phyloP scores from a whole-genome alignment of 2,888 invertebrate genomes.

The Limnephilus marmoratus region DNA sequence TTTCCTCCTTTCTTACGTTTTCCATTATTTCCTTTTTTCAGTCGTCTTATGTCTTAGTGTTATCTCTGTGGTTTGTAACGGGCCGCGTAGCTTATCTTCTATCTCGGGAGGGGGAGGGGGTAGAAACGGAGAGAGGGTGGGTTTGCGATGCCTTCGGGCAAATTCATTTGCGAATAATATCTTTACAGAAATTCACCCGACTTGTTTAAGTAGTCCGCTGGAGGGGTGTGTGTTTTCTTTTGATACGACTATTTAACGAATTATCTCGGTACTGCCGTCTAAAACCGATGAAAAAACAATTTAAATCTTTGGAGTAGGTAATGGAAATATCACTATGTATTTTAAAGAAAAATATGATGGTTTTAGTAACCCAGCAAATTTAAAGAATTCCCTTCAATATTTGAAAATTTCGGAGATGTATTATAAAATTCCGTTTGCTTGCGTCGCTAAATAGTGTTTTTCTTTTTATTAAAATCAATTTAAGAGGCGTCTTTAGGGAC shows the following conservation, averaged over 20 bases:
- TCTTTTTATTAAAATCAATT: too few species aligned
- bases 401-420: too few species aligned
- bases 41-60: not conserved
- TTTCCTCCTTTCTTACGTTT: not conserved
- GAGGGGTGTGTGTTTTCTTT: slow-evolving; percentile 59
- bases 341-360: not conserved
- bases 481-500: too few species aligned
- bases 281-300: not conserved
- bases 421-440: too few species aligned
- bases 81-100: slow-evolving; percentile 57
- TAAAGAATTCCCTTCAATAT: not conserved
- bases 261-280: slow-evolving; percentile 56
- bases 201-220: slow-evolving; percentile 40
- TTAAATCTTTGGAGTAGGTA: not conserved
- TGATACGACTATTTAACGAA: slow-evolving; percentile 56
- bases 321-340: too few species aligned
- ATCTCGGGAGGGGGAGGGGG: slow-evolving; percentile 13
- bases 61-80: slow-evolving; percentile 44
- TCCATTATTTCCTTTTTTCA: slow-evolving; percentile 9
- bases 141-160: slow-evolving; percentile 39
- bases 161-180: slow-evolving; percentile 64
- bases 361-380: not conserved
- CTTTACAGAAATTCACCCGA: slow-evolving; percentile 53
- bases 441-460: too few species aligned
- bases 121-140: not conserved